Evolutionary conservation across 2,888 invertebrate genomes (phyloP).

Genomic region (Diadegma fenestrale): DNA sequence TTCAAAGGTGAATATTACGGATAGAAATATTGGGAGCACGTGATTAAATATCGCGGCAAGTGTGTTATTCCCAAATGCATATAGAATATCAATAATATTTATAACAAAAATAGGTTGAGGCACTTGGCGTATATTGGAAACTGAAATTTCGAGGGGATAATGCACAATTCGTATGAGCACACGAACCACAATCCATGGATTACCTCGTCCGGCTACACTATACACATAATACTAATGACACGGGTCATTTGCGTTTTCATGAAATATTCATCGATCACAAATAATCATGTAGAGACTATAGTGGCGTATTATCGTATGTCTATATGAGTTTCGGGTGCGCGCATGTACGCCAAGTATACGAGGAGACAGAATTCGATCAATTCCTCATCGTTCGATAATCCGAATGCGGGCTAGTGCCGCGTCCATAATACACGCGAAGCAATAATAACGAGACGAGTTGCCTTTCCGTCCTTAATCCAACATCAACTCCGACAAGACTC

Average conservation of each 20-base stretch:
- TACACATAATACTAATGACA: conserved; percentile 63
- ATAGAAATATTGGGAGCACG: neutral
- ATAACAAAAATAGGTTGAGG: neutral
- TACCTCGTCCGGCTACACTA: conserved; percentile 28
- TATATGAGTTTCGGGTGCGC: conserved; percentile 31
- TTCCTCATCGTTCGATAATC: conserved; percentile 48
- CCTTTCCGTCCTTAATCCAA: neutral
- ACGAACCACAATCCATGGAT: conserved; percentile 41
- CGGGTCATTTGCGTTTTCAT: conserved; percentile 67
- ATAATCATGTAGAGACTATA: conserved; percentile 47
- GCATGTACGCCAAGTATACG: conserved; percentile 11
- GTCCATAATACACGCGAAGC: conserved; percentile 21
- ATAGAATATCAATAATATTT: neutral
- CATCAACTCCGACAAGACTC: neutral
- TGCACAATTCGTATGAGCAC: conserved; percentile 31
- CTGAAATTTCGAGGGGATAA: conserved; percentile 27
- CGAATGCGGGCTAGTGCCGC: conserved; percentile 2
- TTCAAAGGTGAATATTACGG: conserved; percentile 14
- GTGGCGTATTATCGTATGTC: conserved; percentile 25
- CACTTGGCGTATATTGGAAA: neutral
- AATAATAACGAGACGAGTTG: conserved; percentile 25
- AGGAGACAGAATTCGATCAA: conserved; percentile 40
- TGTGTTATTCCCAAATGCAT: neutral
- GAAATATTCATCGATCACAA: conserved; percentile 66
- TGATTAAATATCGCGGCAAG: neutral